Conservation (phyloP, 2,888 invertebrate species). For the Axea sp. region DNA sequence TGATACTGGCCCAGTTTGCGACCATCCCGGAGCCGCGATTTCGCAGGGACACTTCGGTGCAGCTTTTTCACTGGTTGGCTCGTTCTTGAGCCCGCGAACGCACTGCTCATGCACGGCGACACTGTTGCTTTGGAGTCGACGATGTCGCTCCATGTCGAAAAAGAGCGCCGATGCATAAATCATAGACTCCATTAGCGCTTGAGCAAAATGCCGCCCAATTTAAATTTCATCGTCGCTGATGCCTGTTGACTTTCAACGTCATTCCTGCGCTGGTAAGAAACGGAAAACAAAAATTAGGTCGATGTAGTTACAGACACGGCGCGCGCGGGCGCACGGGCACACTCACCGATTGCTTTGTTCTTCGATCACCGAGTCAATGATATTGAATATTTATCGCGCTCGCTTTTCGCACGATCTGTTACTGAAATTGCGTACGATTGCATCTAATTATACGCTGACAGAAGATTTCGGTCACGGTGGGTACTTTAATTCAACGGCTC, state of each 20-base stretch:
- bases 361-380: constrained; percentile 37
- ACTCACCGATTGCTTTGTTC: constrained; percentile 6
- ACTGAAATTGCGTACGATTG: constrained; percentile 5
- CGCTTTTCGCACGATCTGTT: neutral
- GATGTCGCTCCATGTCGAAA: too few species aligned
- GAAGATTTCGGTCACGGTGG: too few species aligned
- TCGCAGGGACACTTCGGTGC: too few species aligned
- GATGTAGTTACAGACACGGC: constrained; percentile 17
- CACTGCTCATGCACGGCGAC: too few species aligned
- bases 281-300: constrained; percentile 50
- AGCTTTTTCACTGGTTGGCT: too few species aligned
- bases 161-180: constrained; percentile 20
- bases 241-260: constrained; percentile 17
- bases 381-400: constrained; percentile 36
- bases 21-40: too few species aligned
- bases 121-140: too few species aligned
- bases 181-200: constrained; percentile 23
- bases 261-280: constrained; percentile 44
- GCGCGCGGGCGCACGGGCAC: constrained; percentile 26
- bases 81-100: too few species aligned
- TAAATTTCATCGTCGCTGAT: neutral
- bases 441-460: too few species aligned
- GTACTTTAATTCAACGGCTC: too few species aligned
- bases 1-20: constrained; percentile 41
- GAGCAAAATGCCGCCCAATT: constrained; percentile 18